Evolutionary conservation across 2,888 invertebrate genomes (phyloP).

Genomic region (Leptopilina syphax): DNA sequence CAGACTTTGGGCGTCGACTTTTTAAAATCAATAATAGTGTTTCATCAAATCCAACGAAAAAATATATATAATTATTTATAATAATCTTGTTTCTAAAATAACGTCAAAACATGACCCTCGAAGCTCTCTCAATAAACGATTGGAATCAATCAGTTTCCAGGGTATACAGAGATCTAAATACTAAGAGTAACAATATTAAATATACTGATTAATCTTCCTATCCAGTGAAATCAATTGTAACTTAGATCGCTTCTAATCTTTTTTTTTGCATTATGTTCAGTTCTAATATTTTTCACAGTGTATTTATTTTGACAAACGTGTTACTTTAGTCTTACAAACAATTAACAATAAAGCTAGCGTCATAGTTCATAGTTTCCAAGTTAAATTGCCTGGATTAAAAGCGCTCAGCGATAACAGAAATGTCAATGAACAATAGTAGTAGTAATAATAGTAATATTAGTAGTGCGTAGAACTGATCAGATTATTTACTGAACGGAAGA

Average conservation of each 20-base stretch:
- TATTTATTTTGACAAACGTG: background rate
- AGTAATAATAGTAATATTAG: background rate
- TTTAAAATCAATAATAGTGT: constrained; percentile 33
- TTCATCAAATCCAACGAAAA: constrained; percentile 33
- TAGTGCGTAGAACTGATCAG: constrained; percentile 41
- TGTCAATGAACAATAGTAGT: constrained; percentile 1
- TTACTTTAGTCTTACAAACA: constrained; percentile 31
- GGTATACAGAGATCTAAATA: constrained; percentile 30
- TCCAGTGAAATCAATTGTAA: constrained; percentile 11
- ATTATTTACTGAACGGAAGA: constrained; percentile 39
- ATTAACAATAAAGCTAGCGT: constrained; percentile 37
- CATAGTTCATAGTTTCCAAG: constrained; percentile 14
- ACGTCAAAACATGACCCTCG: constrained; percentile 12
- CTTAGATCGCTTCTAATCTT: background rate
- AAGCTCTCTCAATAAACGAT: constrained; percentile 14
- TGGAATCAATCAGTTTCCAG: constrained; percentile 15
- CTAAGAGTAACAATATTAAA: constrained; percentile 32
- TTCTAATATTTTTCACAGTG: background rate
- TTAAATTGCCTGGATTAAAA: background rate
- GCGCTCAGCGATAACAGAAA: constrained; percentile 31
- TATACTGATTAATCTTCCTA: constrained; percentile 4
- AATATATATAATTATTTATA: constrained; percentile 20
- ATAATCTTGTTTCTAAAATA: constrained; percentile 11
- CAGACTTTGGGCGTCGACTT: constrained; percentile 32
- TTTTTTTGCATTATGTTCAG: constrained; percentile 3